Conservation (phyloP, 2,113 vertebrate species). For the Electrona antarctica region DNA sequence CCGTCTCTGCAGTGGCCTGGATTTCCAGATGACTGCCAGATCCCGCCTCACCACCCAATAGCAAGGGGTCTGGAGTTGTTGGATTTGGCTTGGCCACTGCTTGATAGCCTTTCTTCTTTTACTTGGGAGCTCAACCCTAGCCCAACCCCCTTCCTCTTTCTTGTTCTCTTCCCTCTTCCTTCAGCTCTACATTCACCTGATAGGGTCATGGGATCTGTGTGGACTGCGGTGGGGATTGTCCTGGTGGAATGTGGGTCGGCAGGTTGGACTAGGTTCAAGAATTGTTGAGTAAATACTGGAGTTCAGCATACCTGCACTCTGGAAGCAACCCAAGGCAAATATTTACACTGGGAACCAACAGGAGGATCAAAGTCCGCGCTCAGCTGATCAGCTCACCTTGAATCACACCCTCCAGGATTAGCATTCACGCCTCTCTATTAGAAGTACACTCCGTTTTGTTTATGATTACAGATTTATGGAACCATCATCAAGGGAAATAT, state of each 20-base stretch:
- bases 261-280: slow-evolving; percentile 29
- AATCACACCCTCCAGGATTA: not conserved
- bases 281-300: slow-evolving; percentile 24
- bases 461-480: slow-evolving; percentile 1
- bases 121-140: not conserved
- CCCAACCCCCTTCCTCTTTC: slow-evolving; percentile 1
- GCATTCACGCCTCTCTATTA: slow-evolving; percentile 2
- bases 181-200: slow-evolving; percentile 8
- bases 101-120: slow-evolving; percentile 17
- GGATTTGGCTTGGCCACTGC: slow-evolving; percentile 32
- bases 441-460: not conserved
- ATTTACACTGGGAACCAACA: slow-evolving; percentile 44
- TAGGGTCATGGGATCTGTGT: slow-evolving; percentile 1
- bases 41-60: slow-evolving; percentile 27
- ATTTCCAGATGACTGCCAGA: slow-evolving; percentile 65
- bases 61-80: slow-evolving; percentile 29
- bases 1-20: slow-evolving; percentile 69
- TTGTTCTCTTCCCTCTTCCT: not conserved
- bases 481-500: not conserved
- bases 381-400: not conserved
- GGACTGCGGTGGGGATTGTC: not conserved
- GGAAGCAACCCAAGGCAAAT: slow-evolving; percentile 47
- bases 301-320: slow-evolving; percentile 9
- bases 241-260: slow-evolving; percentile 53
- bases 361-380: slow-evolving; percentile 55